Base-by-base conservation (phyloP, 1,140 invertebrate genomes). In the Charaxes varanes region DNA sequence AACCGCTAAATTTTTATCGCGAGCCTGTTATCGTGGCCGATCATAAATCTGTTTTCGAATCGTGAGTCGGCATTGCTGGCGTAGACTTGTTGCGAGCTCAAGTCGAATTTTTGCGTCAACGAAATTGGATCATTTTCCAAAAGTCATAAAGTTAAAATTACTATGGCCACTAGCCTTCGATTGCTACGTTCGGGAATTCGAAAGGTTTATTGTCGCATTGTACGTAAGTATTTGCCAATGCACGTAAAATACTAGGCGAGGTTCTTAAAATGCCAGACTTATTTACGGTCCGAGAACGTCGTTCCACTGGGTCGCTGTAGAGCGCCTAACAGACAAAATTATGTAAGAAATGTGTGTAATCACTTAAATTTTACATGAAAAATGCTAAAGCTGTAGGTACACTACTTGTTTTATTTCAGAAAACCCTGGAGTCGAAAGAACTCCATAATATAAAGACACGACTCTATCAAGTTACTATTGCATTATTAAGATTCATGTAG, bases 41-140 rank as follows among this genome's bases (percentile, higher is more conserved):
- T 77, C 78, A 83, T 83, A 83, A 83, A 83, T 83, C 78, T 77
- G 73, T 80, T 83, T 83, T 79, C 65, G 63, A 83, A 78, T 80
- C 78, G 76, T 80, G 78, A 80, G 73, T 77, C 66, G 76, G 71
- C 69, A 68, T 70, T 69, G 54, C 62, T 57, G 57, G 52, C 56
- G 50, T 54, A 37, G 45, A 56, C 47, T 53, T 54, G 54, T 47
- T 59, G 51, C 60, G 55, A 68, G 54, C 61, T 57, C 54, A 64
- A 65, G 65, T 59, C 50, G 38, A 36, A 41, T 41, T 33, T 26
- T 33, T 30, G 33, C 34, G 40, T 27, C 46, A 49, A 52, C 47
- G 41, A 72, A 65, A 61, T 51, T 62, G 40, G 48, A 76, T 58
- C 58, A 44, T 67, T 60, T 45, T 32, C 16, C 7, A 11, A 12